These are phyloP conservation scores for Rhogogaster chlorosoma DNA, from an alignment of 2,888 invertebrate genomes.

Conservation along the genomic window DNA sequence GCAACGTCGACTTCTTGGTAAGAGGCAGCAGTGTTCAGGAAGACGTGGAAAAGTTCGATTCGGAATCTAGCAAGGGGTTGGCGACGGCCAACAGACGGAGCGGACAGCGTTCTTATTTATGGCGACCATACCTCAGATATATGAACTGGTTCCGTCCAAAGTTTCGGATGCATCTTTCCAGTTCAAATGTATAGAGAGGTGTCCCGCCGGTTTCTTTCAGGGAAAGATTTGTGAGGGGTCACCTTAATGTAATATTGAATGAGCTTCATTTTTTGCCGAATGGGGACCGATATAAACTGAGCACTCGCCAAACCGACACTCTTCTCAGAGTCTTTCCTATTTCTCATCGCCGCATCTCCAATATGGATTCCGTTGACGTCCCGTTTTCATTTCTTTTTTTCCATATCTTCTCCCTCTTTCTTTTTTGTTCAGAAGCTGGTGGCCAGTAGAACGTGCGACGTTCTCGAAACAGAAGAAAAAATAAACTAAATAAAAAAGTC, in stretches of 20 bases:
- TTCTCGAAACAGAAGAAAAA: not conserved
- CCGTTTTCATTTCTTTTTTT: constrained; percentile 13
- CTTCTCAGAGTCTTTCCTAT: constrained; percentile 40
- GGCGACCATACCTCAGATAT: constrained; percentile 78
- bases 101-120: constrained; percentile 77
- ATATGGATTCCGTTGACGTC: constrained; percentile 37
- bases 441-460: not conserved
- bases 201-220: constrained; percentile 68
- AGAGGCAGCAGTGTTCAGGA: constrained; percentile 7
- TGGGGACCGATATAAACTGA: constrained; percentile 53
- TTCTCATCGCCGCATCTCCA: constrained; percentile 25
- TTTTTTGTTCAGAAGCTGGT: not conserved
- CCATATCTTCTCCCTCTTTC: not conserved
- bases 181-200: constrained; percentile 75
- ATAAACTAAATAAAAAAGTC: not conserved
- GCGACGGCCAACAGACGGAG: constrained; percentile 73
- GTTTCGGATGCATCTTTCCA: constrained; percentile 77
- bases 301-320: constrained; percentile 49
- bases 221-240: constrained; percentile 75
- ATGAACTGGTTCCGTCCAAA: constrained; percentile 78
- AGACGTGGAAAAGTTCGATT: constrained; percentile 52
- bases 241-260: constrained; percentile 71
- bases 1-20: constrained; percentile 38
- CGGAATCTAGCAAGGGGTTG: constrained; percentile 64
- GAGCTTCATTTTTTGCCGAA: constrained; percentile 67